These are phyloP conservation scores for Tineola bisselliella DNA, from an alignment of 2,888 invertebrate genomes.

Conservation along the genomic window DNA sequence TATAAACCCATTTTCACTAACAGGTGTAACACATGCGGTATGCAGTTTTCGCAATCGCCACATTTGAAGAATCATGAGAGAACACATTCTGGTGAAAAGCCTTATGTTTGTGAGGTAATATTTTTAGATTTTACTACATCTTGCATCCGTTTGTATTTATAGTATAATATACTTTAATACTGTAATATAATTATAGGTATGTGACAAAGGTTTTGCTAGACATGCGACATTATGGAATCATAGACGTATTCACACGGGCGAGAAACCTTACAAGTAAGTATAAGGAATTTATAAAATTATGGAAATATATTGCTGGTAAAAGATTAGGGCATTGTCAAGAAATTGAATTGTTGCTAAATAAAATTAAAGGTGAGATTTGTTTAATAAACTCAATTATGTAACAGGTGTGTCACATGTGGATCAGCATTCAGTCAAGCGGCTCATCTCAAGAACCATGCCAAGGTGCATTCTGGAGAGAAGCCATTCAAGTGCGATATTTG, in stretches of 20 bases:
- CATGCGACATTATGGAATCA: constrained; percentile 92
- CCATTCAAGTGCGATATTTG: constrained; percentile 86
- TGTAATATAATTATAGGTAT: constrained; percentile 65
- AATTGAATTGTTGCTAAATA: too few relatives aligned
- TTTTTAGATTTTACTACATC: background rate
- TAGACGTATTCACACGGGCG: constrained; percentile 86
- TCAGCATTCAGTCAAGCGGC: constrained; percentile 91
- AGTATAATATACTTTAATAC: background rate
- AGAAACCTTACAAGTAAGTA: constrained; percentile 82
- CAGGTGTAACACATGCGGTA: constrained; percentile 87
- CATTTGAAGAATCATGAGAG: constrained; percentile 90
- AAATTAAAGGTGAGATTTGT: too few relatives aligned
- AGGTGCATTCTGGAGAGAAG: constrained; percentile 83
- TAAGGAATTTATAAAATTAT: constrained; percentile 15
- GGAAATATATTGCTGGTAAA: background rate
- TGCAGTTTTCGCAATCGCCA: constrained; percentile 90
- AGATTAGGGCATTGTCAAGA: too few relatives aligned
- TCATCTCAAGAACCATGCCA: constrained; percentile 88
- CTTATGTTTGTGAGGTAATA: constrained; percentile 82
- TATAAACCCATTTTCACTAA: too few relatives aligned
- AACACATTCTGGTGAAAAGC: constrained; percentile 87
- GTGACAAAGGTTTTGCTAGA: constrained; percentile 88
- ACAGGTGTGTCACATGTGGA: constrained; percentile 85
- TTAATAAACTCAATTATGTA: background rate
- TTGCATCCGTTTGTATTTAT: background rate